These are phyloP conservation scores for Napeogenes sylphis DNA, from an alignment of 2,888 invertebrate genomes.

Conservation along the genomic window DNA sequence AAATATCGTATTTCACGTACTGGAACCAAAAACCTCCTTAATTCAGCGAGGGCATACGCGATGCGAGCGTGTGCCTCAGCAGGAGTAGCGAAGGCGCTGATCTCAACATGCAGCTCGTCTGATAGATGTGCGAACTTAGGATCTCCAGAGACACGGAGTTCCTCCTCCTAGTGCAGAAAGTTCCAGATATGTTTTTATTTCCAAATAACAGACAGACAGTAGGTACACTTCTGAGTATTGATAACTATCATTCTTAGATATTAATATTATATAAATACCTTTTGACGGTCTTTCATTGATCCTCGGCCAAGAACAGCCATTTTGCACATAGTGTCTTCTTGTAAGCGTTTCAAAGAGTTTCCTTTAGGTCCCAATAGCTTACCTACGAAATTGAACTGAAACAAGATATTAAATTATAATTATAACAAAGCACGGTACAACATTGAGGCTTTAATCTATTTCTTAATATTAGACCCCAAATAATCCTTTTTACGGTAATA, in stretches of 20 bases:
- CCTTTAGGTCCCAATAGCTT: constrained; percentile 96
- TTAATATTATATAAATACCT: constrained; percentile 63
- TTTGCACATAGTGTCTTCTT: constrained; percentile 97
- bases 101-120: constrained; percentile 94
- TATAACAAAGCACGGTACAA: background rate
- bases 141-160: constrained; percentile 91
- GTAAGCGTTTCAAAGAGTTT: constrained; percentile 92
- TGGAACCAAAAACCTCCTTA: constrained; percentile 87
- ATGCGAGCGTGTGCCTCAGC: constrained; percentile 93
- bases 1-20: constrained; percentile 65
- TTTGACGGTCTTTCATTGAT: constrained; percentile 95
- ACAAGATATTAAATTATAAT: constrained; percentile 3
- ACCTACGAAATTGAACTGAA: constrained; percentile 96
- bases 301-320: constrained; percentile 96
- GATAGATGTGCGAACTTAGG: constrained; percentile 95
- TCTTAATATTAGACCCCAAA: too few species aligned
- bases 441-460: background rate
- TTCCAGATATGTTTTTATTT: background rate
- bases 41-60: constrained; percentile 88
- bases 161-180: constrained; percentile 84
- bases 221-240: too few species aligned
- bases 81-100: constrained; percentile 93
- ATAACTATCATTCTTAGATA: too few species aligned
- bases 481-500: too few species aligned
- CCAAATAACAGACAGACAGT: too few species aligned